phyloP scores from a whole-genome alignment of 2,113 vertebrate species.

The Brienomyrus brachyistius region DNA sequence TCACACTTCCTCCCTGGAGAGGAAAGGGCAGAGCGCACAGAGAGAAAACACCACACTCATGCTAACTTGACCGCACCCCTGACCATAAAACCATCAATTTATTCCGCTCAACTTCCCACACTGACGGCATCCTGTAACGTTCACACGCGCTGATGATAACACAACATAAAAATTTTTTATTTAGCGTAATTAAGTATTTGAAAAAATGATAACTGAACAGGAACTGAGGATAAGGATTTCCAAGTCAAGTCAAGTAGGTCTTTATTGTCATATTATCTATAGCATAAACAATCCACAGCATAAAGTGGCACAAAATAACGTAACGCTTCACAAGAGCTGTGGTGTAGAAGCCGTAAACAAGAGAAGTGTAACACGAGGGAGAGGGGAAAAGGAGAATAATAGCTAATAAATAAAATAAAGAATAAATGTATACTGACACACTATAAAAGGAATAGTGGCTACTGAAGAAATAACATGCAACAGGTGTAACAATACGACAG shows the following conservation, averaged over 20 bases:
- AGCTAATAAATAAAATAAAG: not conserved
- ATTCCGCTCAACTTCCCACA: not conserved
- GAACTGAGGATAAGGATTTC: not conserved
- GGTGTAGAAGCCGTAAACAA: not conserved
- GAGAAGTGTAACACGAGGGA: not conserved
- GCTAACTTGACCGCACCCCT: not conserved
- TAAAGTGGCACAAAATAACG: not conserved
- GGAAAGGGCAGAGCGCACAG: slow-evolving; percentile 6
- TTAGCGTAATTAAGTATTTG: not conserved
- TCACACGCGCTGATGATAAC: not conserved
- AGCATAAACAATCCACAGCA: not conserved
- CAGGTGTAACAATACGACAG: not conserved
- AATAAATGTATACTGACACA: not conserved
- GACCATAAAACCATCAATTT: not conserved
- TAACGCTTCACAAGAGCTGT: not conserved
- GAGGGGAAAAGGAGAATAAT: not conserved
- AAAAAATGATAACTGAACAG: not conserved
- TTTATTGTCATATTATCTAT: not conserved
- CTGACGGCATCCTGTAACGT: not conserved
- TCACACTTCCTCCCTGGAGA: slow-evolving; percentile 12
- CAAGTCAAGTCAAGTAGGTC: not conserved
- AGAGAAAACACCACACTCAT: not conserved
- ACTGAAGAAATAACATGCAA: not conserved
- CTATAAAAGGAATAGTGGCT: not conserved
- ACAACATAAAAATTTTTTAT: not conserved